Evolutionary conservation across 2,888 invertebrate species (phyloP).

Genomic region (Melanchra persicariae): DNA sequence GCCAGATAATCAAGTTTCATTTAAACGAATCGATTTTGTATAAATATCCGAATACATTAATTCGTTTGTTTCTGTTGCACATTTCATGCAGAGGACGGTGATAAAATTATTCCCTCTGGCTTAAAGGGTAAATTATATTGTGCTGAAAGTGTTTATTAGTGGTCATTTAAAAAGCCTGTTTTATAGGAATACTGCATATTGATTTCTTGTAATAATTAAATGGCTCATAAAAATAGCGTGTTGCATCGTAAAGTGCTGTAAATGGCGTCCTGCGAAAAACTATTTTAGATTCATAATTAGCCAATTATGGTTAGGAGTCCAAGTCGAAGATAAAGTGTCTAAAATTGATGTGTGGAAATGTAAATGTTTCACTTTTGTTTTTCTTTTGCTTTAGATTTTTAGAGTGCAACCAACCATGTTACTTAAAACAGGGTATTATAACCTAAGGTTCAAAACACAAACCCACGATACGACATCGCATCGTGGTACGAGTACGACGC

Average conservation of each 20-base stretch:
- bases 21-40: slow-evolving; percentile 59
- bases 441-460: not conserved
- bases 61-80: slow-evolving; percentile 44
- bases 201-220: slow-evolving; percentile 9
- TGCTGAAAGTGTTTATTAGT: slow-evolving; percentile 21
- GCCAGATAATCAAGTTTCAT: slow-evolving; percentile 58
- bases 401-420: too few species aligned
- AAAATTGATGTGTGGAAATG: too few species aligned
- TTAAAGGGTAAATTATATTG: slow-evolving; percentile 33
- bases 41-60: slow-evolving; percentile 60
- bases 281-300: not conserved
- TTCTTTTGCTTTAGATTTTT: too few species aligned
- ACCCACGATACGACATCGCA: not conserved
- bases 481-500: too few species aligned
- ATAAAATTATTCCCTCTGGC: slow-evolving; percentile 44
- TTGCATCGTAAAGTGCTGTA: not conserved
- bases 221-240: not conserved
- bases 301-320: too few species aligned
- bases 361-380: too few species aligned
- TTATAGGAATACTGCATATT: not conserved
- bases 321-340: too few species aligned
- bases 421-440: too few species aligned
- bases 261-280: not conserved
- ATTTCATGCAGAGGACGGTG: slow-evolving; percentile 38
- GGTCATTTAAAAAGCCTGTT: not conserved